Evolutionary conservation across 2,888 invertebrate genomes (phyloP), one percentile per base, ranked within the genome.

Genomic region (Tetrapedia diversipes): DNA sequence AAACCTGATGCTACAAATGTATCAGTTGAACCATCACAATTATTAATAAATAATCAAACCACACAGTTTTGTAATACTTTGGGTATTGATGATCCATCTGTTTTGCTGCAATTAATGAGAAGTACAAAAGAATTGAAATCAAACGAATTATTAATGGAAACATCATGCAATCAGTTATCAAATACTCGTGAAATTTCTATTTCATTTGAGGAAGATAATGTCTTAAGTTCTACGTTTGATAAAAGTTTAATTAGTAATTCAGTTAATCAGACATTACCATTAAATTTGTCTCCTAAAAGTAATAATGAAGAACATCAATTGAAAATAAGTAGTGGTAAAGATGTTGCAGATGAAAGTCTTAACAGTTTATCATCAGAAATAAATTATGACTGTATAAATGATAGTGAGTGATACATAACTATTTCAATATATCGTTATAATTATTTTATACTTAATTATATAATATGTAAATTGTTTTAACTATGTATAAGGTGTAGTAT

Each of bases 41-140:
- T 89, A 19, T 41, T 66, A 39, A 89, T 94, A 37, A 96, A 96
- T 89, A 94, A 95, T 16, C 97, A 97, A 90, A 96, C 96, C 10
- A 92, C 93, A 16, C 88, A 92, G 19, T 93, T 97, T 51, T 97
- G 96, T 91, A 93, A 95, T 56, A 93, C 91, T 77, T 90, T 97
- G 45, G 94, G 95, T 0, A 94, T 98, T 68, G 96, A 96, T 89
- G 98, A 98, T 92, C 98, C 98, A 0, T 92, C 96, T 16, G 94
- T 94, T 80, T 92, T 96, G 43, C 90, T 96, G 19, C 87, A 86
- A 77, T 77, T 90, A 19, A 84, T 90, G 22, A 67, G 24, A 10
- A 77, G 74, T 10, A 70, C 61, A 24, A 63, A 56, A n/a, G 82
- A 83, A 4, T 74, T 43, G 6, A 67, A 49, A 37, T 60, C 69